phyloP scores from a whole-genome alignment of 2,797 vertebrate species.

The Rhabdomys pumilio region DNA sequence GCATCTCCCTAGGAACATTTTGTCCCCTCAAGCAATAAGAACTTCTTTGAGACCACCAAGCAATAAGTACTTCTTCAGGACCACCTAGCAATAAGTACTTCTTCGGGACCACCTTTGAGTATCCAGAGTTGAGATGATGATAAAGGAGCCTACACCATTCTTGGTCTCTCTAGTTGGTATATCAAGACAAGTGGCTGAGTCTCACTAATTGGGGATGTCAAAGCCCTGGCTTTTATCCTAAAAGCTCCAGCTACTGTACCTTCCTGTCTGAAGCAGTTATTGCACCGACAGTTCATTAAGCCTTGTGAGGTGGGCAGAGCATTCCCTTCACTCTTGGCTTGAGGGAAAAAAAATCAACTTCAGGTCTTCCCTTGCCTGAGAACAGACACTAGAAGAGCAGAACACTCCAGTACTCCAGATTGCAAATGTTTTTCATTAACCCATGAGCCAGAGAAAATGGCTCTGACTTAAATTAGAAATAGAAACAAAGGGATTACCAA shows the following conservation, averaged over 20 bases:
- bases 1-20: background rate
- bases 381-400: background rate
- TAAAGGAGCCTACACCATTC: background rate
- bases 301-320: background rate
- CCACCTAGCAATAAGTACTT: background rate
- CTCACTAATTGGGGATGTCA: background rate
- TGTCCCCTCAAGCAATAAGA: background rate
- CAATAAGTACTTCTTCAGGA: too few relatives aligned
- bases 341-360: background rate
- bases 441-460: conserved; percentile 2
- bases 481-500: conserved; percentile 51
- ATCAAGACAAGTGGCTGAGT: background rate
- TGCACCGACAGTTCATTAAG: background rate
- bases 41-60: background rate
- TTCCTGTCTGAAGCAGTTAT: too few relatives aligned
- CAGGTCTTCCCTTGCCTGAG: background rate
- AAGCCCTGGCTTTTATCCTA: background rate
- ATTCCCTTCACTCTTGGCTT: background rate
- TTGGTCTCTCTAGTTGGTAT: background rate
- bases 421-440: conserved; percentile 50
- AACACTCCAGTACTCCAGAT: background rate
- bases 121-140: background rate
- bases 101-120: background rate
- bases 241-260: background rate
- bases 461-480: conserved; percentile 50